Base-by-base conservation (phyloP, 2,888 invertebrate genomes). In the Patella caerulea region DNA sequence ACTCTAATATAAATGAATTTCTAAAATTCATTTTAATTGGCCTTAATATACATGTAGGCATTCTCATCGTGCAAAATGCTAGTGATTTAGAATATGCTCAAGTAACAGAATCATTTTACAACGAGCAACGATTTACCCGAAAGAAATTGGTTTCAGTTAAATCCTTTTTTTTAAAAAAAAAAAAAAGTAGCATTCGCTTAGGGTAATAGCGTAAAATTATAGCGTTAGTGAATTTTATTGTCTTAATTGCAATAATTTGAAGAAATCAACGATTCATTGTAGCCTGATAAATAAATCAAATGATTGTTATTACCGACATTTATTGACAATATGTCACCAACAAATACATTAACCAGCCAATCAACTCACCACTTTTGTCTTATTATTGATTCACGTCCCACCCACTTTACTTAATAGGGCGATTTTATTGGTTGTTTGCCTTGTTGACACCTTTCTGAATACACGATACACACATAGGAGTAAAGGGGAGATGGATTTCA, bases 371-470 rank as follows among this genome's bases (percentile, higher is more conserved):
- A 15, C 4, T 24, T 65, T 65, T 65, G 14, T 24, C 24, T 65
- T 3, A 65, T 65, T 65, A 12, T 24, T 24, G 19, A 65, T 65
- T 65, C 65, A 65, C 24, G 24, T 24, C 15, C 65, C 65, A 24
- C 65, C 65, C 24, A 65, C 65, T 24, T 12, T 65, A 15, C 45
- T 19, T 24, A 65, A 65, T 65, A 65, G 24, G 11, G 12, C 14
- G 24, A 24, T 24, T 19, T 24, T 19, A 65, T 65, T 65, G 65
- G 65, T 65, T 65, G 24, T 24, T 24, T 65, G 15, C 24, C 65
- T 65, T 65, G 65, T 65, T 65, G 65, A 65, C 65, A 65, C 65
- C 65, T 65, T 65, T 65, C 19, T 65, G 65, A 65, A 65, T 65
- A 65, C 24, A 24, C 24, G 65, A 65, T 65, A 65, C 65, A 65